Percentiles rank a stretch among this genome's conserved stretches.
These are phyloP conservation scores for Calonectris borealis DNA, from an alignment of 2,113 vertebrate species.

Conservation along the genomic window DNA sequence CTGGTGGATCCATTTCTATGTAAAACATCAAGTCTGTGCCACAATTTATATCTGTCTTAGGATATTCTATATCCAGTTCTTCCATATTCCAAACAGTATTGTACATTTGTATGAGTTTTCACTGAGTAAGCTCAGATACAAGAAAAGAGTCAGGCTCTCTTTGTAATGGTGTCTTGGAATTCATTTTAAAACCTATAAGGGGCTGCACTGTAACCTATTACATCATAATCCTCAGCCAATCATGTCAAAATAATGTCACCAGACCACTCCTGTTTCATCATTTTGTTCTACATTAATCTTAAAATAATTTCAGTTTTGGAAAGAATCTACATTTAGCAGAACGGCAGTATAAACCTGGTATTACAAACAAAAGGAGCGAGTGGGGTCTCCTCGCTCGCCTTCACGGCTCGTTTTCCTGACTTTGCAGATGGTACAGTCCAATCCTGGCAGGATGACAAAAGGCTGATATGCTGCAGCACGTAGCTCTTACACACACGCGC, in stretches of 20 bases:
- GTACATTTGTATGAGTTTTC: neutral
- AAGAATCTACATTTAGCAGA: constrained; percentile 34
- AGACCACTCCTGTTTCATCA: neutral
- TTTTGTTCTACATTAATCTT: neutral
- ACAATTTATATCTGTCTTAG: neutral
- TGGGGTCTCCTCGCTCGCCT: neutral
- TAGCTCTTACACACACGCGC: constrained; percentile 54
- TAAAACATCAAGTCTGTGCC: neutral
- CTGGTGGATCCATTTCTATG: neutral
- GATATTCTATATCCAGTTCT: neutral
- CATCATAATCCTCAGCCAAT: neutral
- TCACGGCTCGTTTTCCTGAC: constrained; percentile 60
- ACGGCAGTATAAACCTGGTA: constrained; percentile 1
- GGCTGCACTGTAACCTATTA: neutral
- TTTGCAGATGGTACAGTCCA: constrained; percentile 80
- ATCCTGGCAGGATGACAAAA: constrained; percentile 86
- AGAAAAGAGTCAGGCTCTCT: neutral
- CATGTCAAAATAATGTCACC: neutral
- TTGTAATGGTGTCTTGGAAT: neutral
- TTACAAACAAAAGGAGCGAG: constrained; percentile 48
- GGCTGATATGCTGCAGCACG: constrained; percentile 87
- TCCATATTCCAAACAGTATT: neutral
- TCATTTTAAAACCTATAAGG: neutral
- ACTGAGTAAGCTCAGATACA: neutral
- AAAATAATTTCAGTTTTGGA: neutral